These are phyloP conservation scores for Taurulus bubalis DNA, from an alignment of 2,113 vertebrate species.

Conservation along the genomic window DNA sequence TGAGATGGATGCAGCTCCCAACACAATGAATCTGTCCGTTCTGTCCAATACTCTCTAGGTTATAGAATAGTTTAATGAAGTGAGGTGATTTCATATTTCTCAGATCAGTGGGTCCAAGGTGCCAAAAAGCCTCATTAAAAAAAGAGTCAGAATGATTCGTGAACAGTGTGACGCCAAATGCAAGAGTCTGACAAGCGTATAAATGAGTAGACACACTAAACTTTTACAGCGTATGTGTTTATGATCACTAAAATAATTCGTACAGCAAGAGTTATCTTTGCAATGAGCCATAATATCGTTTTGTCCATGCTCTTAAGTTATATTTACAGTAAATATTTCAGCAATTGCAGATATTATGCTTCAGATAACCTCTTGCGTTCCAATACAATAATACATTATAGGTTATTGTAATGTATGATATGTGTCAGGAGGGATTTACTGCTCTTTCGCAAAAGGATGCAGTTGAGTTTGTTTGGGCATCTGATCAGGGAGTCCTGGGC, in stretches of 20 bases:
- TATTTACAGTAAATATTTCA: not conserved
- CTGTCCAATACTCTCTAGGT: not conserved
- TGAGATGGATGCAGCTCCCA: not conserved
- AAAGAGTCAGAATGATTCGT: conserved; percentile 5
- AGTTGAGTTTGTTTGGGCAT: not conserved
- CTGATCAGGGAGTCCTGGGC: not conserved
- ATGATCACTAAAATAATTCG: not conserved
- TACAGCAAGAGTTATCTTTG: not conserved
- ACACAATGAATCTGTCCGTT: not conserved
- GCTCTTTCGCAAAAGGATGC: not conserved
- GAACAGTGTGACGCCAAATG: not conserved
- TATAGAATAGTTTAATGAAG: not conserved
- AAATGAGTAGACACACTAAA: not conserved
- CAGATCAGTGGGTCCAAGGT: not conserved
- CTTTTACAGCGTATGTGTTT: not conserved
- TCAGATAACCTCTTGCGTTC: not conserved
- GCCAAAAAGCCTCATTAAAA: not conserved
- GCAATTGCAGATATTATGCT: not conserved
- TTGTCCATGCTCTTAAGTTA: not conserved
- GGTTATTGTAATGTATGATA: not conserved
- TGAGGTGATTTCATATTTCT: not conserved
- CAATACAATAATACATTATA: not conserved
- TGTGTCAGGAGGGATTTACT: not conserved
- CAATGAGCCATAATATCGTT: not conserved
- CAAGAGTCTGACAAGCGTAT: not conserved